phyloP scores from a whole-genome alignment of 1,140 invertebrate species.

The Harlomillsia oculata region DNA sequence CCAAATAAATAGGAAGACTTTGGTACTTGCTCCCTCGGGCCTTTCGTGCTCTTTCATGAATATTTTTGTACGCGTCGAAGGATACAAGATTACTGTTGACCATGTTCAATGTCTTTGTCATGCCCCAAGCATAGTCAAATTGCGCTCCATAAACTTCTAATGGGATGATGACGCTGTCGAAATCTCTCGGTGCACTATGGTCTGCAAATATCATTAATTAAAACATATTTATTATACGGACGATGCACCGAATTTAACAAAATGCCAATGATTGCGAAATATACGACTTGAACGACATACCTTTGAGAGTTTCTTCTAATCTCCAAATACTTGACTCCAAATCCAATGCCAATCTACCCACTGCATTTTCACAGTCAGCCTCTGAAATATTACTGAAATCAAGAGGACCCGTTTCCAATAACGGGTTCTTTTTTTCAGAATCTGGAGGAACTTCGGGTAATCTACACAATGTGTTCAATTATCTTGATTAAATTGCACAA shows the following conservation, averaged over 20 bases:
- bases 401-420: slow-evolving; percentile 63
- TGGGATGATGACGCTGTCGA: slow-evolving; percentile 61
- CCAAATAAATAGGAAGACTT: slow-evolving; percentile 55
- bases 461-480: slow-evolving; percentile 46
- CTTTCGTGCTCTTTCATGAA: slow-evolving; percentile 59
- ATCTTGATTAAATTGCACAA: too few species aligned
- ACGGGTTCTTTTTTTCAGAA: slow-evolving; percentile 53
- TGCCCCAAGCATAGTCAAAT: slow-evolving; percentile 71
- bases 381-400: slow-evolving; percentile 70
- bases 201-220: too few species aligned
- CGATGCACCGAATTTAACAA: too few species aligned
- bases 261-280: too few species aligned
- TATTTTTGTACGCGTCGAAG: slow-evolving; percentile 59
- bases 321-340: slow-evolving; percentile 65
- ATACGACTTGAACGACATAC: background rate
- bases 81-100: slow-evolving; percentile 71
- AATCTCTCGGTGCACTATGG: too few species aligned
- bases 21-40: slow-evolving; percentile 57
- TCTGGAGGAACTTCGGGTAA: slow-evolving; percentile 84
- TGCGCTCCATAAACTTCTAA: slow-evolving; percentile 61
- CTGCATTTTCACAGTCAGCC: slow-evolving; percentile 67
- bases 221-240: too few species aligned
- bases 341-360: slow-evolving; percentile 69
- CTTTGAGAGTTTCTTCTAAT: slow-evolving; percentile 47
- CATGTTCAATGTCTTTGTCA: slow-evolving; percentile 57